phyloP scores from a whole-genome alignment of 2,113 vertebrate species.

The Ageneiosus marmoratus region DNA sequence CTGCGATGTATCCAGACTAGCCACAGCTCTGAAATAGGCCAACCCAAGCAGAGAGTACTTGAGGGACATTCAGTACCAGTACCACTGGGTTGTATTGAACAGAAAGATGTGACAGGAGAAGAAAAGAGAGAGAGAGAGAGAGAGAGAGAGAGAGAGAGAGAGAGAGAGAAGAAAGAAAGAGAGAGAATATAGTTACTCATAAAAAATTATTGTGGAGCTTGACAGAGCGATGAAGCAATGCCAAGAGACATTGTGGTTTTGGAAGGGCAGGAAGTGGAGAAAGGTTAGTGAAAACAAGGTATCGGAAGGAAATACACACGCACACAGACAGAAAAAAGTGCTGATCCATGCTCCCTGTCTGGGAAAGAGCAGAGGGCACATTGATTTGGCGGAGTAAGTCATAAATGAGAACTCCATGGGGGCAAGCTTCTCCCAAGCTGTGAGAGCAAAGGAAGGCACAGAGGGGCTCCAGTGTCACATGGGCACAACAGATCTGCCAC shows the following conservation, averaged over 20 bases:
- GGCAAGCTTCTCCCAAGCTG: conserved; percentile 58
- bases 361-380: conserved; percentile 71
- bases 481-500: conserved; percentile 29
- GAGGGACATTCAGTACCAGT: conserved; percentile 48
- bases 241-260: conserved; percentile 59
- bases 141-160: conserved; percentile 30
- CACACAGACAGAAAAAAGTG: conserved; percentile 58
- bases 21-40: conserved; percentile 51
- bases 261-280: conserved; percentile 55
- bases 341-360: conserved; percentile 69
- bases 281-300: conserved; percentile 64
- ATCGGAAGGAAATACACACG: conserved; percentile 48
- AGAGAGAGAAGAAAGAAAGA: conserved; percentile 12
- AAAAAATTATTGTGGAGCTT: conserved; percentile 21
- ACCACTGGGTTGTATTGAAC: conserved; percentile 17
- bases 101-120: conserved; percentile 5
- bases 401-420: conserved; percentile 80
- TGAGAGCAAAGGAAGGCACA: conserved; percentile 54
- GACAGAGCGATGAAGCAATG: conserved; percentile 36
- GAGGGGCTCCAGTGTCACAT: conserved; percentile 55
- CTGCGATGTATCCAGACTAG: conserved; percentile 47
- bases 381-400: conserved; percentile 72
- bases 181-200: conserved; percentile 23
- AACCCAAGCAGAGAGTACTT: conserved; percentile 53
- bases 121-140: conserved; percentile 22